Evolutionary conservation across 30 jellyfish, hydroid and myxozoan genomes (phyloP), one percentile per base, ranked within the genome.

Genomic region (Turritopsis rubra): DNA sequence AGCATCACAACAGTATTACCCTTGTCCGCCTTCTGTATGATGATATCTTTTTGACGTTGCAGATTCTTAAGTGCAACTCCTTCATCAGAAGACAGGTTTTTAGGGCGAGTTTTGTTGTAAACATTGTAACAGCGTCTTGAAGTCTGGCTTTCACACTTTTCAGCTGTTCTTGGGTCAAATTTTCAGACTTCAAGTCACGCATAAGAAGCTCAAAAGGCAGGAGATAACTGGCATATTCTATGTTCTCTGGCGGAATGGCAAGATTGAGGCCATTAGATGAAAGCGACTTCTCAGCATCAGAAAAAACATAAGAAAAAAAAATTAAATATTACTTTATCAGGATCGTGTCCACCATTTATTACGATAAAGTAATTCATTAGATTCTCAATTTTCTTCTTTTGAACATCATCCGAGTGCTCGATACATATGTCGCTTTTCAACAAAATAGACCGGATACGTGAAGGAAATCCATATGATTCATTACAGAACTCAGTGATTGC

Each of bases 1-100:
- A 68, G 77, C 9, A 68, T 68, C 17, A 68, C 77, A 68, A 68
- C 77, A 1, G 77, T n/a, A 68, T 68, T 68, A 27, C 77, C 77
- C 19, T 68, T 68, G 1, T 68, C 77, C 9, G 77, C 77, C 30
- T 68, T 68, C 30, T 68, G 1, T n/a, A 68, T 68, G 28, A 68
- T 27, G 30, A 68, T 68, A 68, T 19, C 8, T 68, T 68, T 1
- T n/a, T 1, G 28, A n/a, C 17, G 31, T 68, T 68, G 28, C 77
- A 68, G 21, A 19, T 68, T 68, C 21, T 68, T 68, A 23, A 68
- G 8, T n/a, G 77, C 77, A 68, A n/a, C 16, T 17, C 9, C 19
- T 19, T 9, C 21, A 68, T 68, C 8, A 0, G 4, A 8, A 1
- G 21, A 7, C 28, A 68, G 77, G 77, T 68, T 68, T 7, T 68